Base-by-base conservation (phyloP, 2,113 vertebrate species). In the Toxotes jaculatrix region DNA sequence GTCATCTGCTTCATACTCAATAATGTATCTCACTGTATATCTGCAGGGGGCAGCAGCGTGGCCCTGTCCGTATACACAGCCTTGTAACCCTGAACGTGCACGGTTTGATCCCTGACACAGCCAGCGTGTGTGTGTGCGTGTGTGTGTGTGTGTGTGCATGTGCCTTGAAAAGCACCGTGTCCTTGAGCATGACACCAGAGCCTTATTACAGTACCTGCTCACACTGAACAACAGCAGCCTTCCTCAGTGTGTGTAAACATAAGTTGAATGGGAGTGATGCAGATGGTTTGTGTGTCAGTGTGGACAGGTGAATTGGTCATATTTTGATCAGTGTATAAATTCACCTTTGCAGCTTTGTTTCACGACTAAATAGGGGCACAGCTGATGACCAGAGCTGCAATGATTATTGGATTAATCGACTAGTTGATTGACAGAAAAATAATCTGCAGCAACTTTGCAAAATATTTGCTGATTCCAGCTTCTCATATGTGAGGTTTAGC, bases 21-120 rank as follows among this genome's bases (percentile, higher is more conserved):
- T 63, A 60, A 82, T 63, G 63, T 79, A 61, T 84, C 74, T 84
- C 63, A 62, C 76, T 83, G 80, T 89, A 43, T 13, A 70, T 91
- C 91, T 90, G 87, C 90, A 93, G 93, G 93, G 91, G 93, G 91
- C 91, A 91, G 93, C 85, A 91, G 21, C 73, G 91, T 74, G 86
- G 84, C 82, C 90, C 74, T 51, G 74, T 83, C 87, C 59, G 47
- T 31, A 2, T 19, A 34, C 68, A 38, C 80, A 73, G 76, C 77
- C 53, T 78, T 67, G 80, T 72, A 75, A 72, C 69, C 80, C 75
- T 42, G 55, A 64, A 66, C 82, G 68, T 83, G 69, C 75, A 6
- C 8, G 47, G 64, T 60, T 77, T 73, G 76, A 76, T 86, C 62
- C 84, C 62, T 55, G 19, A 34, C 43, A 77, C 69, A 56, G 32